phyloP scores from a whole-genome alignment of 2,113 vertebrate species.

The Eleginops maclovinus region DNA sequence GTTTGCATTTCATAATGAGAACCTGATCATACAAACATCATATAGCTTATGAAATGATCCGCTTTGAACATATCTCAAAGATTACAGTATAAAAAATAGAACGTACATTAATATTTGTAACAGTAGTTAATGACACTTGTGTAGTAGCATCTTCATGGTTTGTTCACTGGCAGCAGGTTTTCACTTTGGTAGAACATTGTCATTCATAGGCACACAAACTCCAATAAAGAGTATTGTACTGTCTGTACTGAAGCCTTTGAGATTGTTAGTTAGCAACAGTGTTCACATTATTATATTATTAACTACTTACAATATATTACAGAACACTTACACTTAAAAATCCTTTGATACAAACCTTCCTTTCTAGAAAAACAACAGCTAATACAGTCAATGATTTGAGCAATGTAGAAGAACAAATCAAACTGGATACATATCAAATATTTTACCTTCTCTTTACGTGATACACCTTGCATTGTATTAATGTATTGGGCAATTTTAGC shows the following conservation, averaged over 20 bases:
- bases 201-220: constrained; percentile 18
- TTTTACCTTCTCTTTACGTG: not conserved
- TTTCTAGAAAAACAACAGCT: not conserved
- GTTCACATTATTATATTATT: constrained; percentile 57
- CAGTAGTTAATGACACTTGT: constrained; percentile 26
- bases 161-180: constrained; percentile 18
- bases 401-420: not conserved
- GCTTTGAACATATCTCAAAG: constrained; percentile 22
- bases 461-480: not conserved
- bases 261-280: not conserved
- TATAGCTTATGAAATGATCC: constrained; percentile 26
- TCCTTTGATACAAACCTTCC: constrained; percentile 4
- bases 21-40: constrained; percentile 13
- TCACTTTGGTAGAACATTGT: constrained; percentile 45
- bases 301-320: not conserved
- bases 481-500: not conserved
- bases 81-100: constrained; percentile 53
- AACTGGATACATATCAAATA: not conserved
- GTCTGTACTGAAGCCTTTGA: not conserved
- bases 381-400: not conserved
- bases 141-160: constrained; percentile 1
- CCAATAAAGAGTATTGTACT: not conserved
- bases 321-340: constrained; percentile 10
- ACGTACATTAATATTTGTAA: constrained; percentile 31
- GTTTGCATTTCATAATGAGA: constrained; percentile 34